Evolutionary conservation across 2,113 vertebrate species (phyloP), one percentile per base, ranked within the genome.

Genomic region (Heterotilapia buettikoferi): DNA sequence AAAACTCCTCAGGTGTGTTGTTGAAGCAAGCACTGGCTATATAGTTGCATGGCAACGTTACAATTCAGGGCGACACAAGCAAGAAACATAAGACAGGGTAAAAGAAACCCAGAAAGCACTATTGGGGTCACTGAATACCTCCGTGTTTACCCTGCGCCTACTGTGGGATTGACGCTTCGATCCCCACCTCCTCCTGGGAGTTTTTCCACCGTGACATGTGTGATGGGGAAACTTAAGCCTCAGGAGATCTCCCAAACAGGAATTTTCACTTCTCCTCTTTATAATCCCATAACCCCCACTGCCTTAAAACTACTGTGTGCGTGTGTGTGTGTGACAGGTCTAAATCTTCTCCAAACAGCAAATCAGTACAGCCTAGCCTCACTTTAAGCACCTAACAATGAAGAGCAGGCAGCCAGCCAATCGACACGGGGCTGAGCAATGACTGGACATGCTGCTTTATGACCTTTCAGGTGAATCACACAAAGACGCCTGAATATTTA

Each of bases 341-440:
- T 95, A 96, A 97, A 91, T 91, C 94, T 84, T 95, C 88, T 95
- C 88, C 92, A 96, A 96, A 97, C 93, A 96, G 89, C 84, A 90
- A 93, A 94, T 90, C 92, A 88, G 90, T 84, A 68, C 88, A 93
- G 57, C 92, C 84, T 82, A 93, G 63, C 87, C 84, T 92, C 59
- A 43, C 81, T 76, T 40, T 92, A 89, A 89, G 87, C 88, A 84
- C 71, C 63, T 59, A 90, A 95, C 90, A 95, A 92, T 90, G 86
- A 84, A 76, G 86, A 80, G 84, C 83, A 59, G 90, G 93, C 92
- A 88, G 21, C 5, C 87, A 40, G 94, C 95, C 94, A 96, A 94
- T 90, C 90, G 86, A 91, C 86, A 90, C 2, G 5, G 29, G 84
- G 79, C 90, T 88, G 43, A 86, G 90, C 33, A 56, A 90, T 92